phyloP scores from a whole-genome alignment of 2,797 vertebrate species.

The Staurois parvus region DNA sequence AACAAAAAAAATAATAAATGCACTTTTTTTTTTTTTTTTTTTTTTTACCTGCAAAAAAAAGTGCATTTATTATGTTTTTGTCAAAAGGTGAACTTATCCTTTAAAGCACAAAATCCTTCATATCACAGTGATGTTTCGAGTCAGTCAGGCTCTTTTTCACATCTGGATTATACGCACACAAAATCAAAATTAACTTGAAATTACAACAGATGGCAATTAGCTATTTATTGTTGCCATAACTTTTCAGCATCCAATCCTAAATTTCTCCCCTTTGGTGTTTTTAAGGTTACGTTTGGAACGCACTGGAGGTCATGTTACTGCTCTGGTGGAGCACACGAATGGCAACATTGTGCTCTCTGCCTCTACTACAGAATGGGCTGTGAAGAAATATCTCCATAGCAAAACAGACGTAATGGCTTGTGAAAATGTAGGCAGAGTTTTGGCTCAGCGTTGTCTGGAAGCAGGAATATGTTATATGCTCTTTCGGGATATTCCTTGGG shows the following conservation, averaged over 20 bases:
- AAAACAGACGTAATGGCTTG: conserved; percentile 83
- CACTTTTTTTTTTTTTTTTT: too few species aligned
- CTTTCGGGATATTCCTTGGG: conserved; percentile 87
- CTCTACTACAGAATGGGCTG: conserved; percentile 91
- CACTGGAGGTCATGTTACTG: conserved; percentile 84
- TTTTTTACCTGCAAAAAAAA: too few species aligned
- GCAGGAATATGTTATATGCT: conserved; percentile 90
- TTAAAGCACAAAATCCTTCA: too few species aligned
- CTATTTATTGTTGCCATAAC: too few species aligned
- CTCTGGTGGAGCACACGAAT: conserved; percentile 79
- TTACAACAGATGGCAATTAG: too few species aligned
- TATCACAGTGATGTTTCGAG: too few species aligned
- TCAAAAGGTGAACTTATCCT: too few species aligned
- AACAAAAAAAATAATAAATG: too few species aligned
- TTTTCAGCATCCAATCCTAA: background rate
- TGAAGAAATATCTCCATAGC: conserved; percentile 86
- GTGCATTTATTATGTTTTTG: too few species aligned
- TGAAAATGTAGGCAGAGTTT: conserved; percentile 86
- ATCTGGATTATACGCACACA: too few species aligned
- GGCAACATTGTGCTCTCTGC: conserved; percentile 86
- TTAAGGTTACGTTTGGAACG: conserved; percentile 83
- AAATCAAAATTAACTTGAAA: too few species aligned
- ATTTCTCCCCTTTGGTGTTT: conserved; percentile 3
- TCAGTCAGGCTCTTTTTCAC: too few species aligned
- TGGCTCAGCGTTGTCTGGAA: conserved; percentile 88